Evolutionary conservation across 2,888 invertebrate species (phyloP).

Genomic region (Noctua comes): DNA sequence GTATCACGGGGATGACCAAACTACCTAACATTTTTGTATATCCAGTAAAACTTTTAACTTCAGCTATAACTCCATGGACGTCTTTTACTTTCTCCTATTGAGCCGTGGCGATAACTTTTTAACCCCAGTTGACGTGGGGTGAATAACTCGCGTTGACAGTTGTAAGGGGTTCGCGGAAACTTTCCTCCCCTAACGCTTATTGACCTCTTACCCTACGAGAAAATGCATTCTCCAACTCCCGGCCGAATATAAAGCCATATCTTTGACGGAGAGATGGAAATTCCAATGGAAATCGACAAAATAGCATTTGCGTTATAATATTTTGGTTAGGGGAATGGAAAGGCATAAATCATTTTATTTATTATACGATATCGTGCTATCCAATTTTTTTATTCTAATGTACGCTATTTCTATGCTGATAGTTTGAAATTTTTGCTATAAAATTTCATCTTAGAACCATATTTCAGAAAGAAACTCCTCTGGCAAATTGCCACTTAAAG

Average conservation of each 20-base stretch:
- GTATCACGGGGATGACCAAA: slow-evolving; percentile 56
- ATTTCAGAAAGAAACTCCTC: slow-evolving; percentile 19
- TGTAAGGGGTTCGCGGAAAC: slow-evolving; percentile 80
- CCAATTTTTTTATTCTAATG: slow-evolving; percentile 58
- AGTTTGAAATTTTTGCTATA: slow-evolving; percentile 21
- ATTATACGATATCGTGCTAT: slow-evolving; percentile 51
- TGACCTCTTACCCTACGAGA: slow-evolving; percentile 82
- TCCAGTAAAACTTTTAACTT: slow-evolving; percentile 70
- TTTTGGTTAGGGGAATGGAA: slow-evolving; percentile 68
- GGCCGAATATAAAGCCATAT: slow-evolving; percentile 75
- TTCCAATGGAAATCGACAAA: slow-evolving; percentile 78
- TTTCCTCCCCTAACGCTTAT: slow-evolving; percentile 82
- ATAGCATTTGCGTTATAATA: slow-evolving; percentile 75
- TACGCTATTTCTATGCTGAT: slow-evolving; percentile 40
- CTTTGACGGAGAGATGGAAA: slow-evolving; percentile 74
- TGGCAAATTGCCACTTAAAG: slow-evolving; percentile 41
- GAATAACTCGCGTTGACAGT: slow-evolving; percentile 87
- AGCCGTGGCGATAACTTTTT: slow-evolving; percentile 83
- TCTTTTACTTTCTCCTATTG: slow-evolving; percentile 84
- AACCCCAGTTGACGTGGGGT: slow-evolving; percentile 86
- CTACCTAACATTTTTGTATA: slow-evolving; percentile 71
- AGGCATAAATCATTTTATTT: slow-evolving; percentile 68
- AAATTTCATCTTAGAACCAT: slow-evolving; percentile 27
- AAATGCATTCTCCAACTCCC: slow-evolving; percentile 80
- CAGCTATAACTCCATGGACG: slow-evolving; percentile 74